Evolutionary conservation across 2,113 vertebrate genomes (phyloP).

Genomic region (Leucopsar rothschildi): DNA sequence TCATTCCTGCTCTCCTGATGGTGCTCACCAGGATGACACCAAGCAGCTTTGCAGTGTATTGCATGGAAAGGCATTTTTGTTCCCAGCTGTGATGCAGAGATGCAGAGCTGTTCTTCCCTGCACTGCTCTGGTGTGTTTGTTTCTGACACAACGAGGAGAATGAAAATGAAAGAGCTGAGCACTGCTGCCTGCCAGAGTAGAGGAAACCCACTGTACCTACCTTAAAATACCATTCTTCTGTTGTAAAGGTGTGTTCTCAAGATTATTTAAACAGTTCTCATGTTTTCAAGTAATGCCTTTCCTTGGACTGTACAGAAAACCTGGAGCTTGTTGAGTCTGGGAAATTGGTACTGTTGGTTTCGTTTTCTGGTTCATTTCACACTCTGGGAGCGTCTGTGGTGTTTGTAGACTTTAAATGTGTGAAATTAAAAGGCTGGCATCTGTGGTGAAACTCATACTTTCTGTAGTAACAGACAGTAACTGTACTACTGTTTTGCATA

Average conservation of each 20-base stretch:
- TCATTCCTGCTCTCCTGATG: not conserved
- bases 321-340: not conserved
- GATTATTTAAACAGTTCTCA: not conserved
- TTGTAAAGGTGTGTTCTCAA: not conserved
- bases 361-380: not conserved
- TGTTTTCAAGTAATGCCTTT: not conserved
- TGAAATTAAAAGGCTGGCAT: not conserved
- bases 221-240: not conserved
- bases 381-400: not conserved
- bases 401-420: not conserved
- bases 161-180: constrained; percentile 2
- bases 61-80: rapidly evolving
- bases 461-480: not conserved
- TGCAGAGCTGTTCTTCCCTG: not conserved
- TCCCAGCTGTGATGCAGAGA: not conserved
- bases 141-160: not conserved
- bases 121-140: not conserved
- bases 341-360: not conserved
- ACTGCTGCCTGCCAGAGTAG: not conserved
- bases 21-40: not conserved
- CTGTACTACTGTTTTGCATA: not conserved
- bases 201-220: not conserved
- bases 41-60: rapidly evolving
- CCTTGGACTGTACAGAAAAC: not conserved
- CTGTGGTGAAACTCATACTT: not conserved